phyloP scores from a whole-genome alignment of 2,797 vertebrate species.

The Australoheros facetus region DNA sequence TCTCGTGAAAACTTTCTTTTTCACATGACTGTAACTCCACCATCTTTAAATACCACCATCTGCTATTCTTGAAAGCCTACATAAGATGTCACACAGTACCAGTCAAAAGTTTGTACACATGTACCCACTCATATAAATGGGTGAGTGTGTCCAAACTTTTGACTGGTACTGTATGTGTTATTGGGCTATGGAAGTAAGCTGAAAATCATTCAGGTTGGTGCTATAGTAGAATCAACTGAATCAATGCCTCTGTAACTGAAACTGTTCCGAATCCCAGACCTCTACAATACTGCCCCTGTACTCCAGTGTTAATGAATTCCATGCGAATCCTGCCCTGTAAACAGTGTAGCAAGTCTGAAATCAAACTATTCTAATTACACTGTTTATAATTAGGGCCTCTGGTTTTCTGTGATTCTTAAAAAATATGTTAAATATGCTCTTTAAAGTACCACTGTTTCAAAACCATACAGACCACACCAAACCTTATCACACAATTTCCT shows the following conservation, averaged over 20 bases:
- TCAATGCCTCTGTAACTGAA: neutral
- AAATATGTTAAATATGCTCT: slow-evolving; percentile 11
- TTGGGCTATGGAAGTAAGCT: neutral
- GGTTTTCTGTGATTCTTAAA: slow-evolving; percentile 4
- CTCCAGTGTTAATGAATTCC: neutral
- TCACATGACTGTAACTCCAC: too few species aligned
- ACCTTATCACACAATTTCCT: neutral
- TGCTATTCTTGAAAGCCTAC: neutral
- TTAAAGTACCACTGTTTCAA: neutral
- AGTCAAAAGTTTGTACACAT: too few species aligned
- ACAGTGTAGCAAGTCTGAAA: slow-evolving; percentile 17
- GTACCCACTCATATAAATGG: too few species aligned
- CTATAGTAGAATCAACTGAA: too few species aligned
- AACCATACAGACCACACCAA: neutral
- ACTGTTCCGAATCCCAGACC: neutral
- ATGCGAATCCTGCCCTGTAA: neutral
- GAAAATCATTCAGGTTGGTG: neutral
- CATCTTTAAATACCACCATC: neutral
- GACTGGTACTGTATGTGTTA: neutral
- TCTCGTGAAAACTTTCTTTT: too few species aligned
- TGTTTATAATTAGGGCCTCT: slow-evolving; percentile 2
- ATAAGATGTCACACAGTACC: neutral
- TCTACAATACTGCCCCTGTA: slow-evolving; percentile 19
- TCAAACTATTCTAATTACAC: slow-evolving; percentile 32
- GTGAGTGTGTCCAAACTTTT: too few species aligned